A percentile compares a stretch with the other conserved stretches of the same genome.
phyloP scores from a whole-genome alignment of 2,113 vertebrate species.

The Struthidea cinerea region DNA sequence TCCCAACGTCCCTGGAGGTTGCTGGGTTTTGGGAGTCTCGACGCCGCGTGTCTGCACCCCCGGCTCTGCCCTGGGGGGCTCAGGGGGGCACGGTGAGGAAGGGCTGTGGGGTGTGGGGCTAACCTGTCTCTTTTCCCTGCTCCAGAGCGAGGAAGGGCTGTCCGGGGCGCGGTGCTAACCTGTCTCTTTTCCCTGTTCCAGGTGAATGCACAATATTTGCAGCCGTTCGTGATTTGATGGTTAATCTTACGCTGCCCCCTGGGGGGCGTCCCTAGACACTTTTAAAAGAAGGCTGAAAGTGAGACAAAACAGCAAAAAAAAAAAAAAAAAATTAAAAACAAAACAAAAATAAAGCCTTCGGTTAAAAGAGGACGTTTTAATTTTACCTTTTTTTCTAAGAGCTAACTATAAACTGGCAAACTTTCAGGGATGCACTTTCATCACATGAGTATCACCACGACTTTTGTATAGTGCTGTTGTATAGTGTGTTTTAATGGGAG shows the following conservation, averaged over 20 bases:
- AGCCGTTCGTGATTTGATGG: conserved; percentile 98
- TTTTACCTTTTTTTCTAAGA: conserved; percentile 63
- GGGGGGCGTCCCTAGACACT: conserved; percentile 86
- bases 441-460: conserved; percentile 77
- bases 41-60: fast-evolving
- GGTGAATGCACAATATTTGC: conserved; percentile 99
- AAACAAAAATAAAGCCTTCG: conserved; percentile 62
- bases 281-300: conserved; percentile 73
- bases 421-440: conserved; percentile 92
- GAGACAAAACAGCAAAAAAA: conserved; percentile 68
- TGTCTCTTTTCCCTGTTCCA: conserved; percentile 77
- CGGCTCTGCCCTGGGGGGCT: not conserved
- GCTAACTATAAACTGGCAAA: conserved; percentile 79
- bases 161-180: conserved; percentile 65
- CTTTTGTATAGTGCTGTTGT: conserved; percentile 94
- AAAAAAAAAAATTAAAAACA: not conserved
- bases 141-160: not conserved
- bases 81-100: not conserved
- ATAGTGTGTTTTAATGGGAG: conserved; percentile 88
- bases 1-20: fast-evolving
- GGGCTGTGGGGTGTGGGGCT: not conserved
- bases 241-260: conserved; percentile 90
- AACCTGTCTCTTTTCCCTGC: not conserved
- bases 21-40: not conserved
- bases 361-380: conserved; percentile 73